phyloP scores from a whole-genome alignment of 2,888 invertebrate species.

The Parthenolecanium corni region DNA sequence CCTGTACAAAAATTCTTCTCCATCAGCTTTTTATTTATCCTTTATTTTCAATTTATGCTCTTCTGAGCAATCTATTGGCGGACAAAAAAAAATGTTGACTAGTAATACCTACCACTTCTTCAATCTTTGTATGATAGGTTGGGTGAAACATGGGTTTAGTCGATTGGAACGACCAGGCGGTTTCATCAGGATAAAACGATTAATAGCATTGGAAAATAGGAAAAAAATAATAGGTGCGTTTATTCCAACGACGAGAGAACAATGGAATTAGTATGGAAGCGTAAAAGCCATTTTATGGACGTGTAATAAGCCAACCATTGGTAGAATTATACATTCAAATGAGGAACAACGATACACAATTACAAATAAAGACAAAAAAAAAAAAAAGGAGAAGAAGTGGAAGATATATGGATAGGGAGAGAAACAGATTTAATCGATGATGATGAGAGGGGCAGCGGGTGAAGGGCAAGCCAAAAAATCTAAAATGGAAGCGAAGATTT shows the following conservation, averaged over 20 bases:
- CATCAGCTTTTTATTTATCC: no score
- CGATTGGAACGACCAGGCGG: constrained; percentile 27
- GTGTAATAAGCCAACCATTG: constrained; percentile 12
- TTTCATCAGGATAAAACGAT: constrained; percentile 27
- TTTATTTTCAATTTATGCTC: no score
- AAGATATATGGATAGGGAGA: neutral
- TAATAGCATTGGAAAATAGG: constrained; percentile 10
- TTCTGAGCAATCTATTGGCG: no score
- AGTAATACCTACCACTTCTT: no score
- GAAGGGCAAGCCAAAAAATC: constrained; percentile 16
- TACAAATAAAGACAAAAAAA: neutral
- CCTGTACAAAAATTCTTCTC: no score
- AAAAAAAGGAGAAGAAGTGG: constrained; percentile 3
- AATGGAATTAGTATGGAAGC: constrained; percentile 29
- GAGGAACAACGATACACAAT: constrained; percentile 28
- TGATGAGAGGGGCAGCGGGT: neutral
- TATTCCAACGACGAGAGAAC: constrained; percentile 21
- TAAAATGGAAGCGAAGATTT: constrained; percentile 20
- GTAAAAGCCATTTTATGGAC: constrained; percentile 27
- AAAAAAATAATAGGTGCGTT: constrained; percentile 23
- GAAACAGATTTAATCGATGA: constrained; percentile 23
- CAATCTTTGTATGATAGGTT: no score
- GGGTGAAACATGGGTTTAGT: constrained; percentile 4
- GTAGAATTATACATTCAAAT: constrained; percentile 27
- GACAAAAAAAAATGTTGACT: no score